These are phyloP conservation scores for Frankliniella fusca DNA, from an alignment of 2,888 invertebrate genomes.

Conservation along the genomic window DNA sequence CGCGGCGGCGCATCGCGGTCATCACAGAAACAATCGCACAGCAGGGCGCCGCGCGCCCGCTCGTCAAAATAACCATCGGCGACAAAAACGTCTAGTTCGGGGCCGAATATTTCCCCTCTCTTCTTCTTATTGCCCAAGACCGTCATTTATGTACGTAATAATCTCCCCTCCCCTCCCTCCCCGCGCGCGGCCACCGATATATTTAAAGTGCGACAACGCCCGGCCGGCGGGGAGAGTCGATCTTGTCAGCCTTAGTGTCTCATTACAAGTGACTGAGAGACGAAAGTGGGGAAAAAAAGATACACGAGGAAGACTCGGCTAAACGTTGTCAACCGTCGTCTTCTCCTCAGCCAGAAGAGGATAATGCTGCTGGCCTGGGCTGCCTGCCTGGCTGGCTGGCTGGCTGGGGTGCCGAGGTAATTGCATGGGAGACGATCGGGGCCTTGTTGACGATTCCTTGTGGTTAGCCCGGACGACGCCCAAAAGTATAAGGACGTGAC, in stretches of 20 bases:
- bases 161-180: no score
- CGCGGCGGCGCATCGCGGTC: not conserved
- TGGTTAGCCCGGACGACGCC: conserved; percentile 13
- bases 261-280: no score
- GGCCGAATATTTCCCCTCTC: no score
- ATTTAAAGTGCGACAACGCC: not conserved
- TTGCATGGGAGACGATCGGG: not conserved
- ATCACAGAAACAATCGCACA: no score
- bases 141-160: no score
- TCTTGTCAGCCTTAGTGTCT: not conserved
- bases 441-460: conserved; percentile 20
- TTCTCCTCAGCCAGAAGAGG: not conserved
- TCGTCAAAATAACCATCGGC: not conserved
- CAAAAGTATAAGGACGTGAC: not conserved
- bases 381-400: not conserved
- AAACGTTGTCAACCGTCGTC: not conserved
- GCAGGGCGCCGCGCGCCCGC: not conserved
- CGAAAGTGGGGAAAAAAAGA: no score
- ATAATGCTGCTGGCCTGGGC: not conserved
- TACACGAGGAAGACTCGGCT: no score
- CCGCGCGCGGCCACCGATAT: not conserved
- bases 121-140: not conserved
- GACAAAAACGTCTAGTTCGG: not conserved
- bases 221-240: not conserved
- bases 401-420: not conserved